These are phyloP conservation scores for Molossus molossus DNA, from an alignment of 2,797 vertebrate genomes.

Conservation along the genomic window DNA sequence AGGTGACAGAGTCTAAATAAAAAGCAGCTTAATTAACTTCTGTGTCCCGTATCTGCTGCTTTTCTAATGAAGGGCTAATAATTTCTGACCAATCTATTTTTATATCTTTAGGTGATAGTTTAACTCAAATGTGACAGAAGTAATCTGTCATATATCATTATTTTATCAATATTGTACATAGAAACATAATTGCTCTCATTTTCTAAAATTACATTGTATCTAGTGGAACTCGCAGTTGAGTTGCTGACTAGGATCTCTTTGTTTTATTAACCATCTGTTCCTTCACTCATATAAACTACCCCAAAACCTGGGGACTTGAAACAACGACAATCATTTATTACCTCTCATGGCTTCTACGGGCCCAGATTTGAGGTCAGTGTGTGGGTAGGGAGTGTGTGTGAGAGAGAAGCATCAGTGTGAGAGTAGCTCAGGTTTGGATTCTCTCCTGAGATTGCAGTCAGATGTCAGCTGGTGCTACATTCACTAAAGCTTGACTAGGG, in stretches of 20 bases:
- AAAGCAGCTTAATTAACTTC: neutral
- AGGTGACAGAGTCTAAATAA: neutral
- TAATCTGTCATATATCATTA: neutral
- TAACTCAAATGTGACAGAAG: neutral
- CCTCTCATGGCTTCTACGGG: neutral
- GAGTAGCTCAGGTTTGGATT: neutral
- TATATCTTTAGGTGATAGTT: neutral
- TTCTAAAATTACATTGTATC: constrained; percentile 15
- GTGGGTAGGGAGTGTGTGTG: no score
- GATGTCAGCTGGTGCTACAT: no score
- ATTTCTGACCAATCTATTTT: neutral
- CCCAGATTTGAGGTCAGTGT: neutral
- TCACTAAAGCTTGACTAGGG: neutral
- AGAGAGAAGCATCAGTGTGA: neutral
- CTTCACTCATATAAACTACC: neutral
- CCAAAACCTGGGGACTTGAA: neutral
- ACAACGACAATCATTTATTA: neutral
- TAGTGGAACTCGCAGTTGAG: neutral
- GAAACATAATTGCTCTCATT: neutral
- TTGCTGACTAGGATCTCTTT: neutral
- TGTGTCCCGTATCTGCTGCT: neutral
- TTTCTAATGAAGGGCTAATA: neutral
- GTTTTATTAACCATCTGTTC: neutral
- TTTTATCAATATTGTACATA: neutral
- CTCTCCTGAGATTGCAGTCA: neutral